A percentile compares a stretch with the other conserved stretches of the same genome.
Evolutionary conservation across 2,113 vertebrate genomes (phyloP).

Genomic region (Nerophis lumbriciformis): DNA sequence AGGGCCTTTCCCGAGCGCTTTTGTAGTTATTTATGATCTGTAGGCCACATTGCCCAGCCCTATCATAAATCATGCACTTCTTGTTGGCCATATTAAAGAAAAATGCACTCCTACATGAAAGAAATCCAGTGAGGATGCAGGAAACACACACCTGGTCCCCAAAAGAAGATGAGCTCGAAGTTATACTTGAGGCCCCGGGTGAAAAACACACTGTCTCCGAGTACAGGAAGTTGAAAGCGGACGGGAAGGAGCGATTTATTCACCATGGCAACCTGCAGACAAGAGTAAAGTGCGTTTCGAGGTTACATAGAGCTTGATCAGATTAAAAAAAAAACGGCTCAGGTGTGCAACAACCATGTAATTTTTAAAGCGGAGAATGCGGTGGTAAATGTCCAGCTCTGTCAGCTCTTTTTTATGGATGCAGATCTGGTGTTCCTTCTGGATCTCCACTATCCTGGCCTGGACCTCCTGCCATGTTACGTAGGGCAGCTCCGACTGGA

Average conservation of each 20-base stretch:
- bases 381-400: slow-evolving; percentile 93
- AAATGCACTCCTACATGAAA: not conserved
- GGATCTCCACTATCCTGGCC: slow-evolving; percentile 92
- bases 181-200: slow-evolving; percentile 97
- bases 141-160: slow-evolving; percentile 82
- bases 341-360: slow-evolving; percentile 80
- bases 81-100: not conserved
- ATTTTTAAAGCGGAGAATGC: slow-evolving; percentile 98
- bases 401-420: slow-evolving; percentile 97
- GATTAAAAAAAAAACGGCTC: not conserved
- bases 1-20: no score
- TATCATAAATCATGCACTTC: no score
- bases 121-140: slow-evolving; percentile 1
- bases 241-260: slow-evolving; percentile 96
- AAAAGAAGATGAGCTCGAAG: slow-evolving; percentile 98
- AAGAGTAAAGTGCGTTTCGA: slow-evolving; percentile 9
- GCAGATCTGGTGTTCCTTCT: slow-evolving; percentile 98
- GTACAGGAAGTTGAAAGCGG: slow-evolving; percentile 81
- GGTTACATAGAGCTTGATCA: not conserved
- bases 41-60: no score
- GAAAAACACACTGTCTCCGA: slow-evolving; percentile 87
- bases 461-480: slow-evolving; percentile 98
- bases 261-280: slow-evolving; percentile 81
- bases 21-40: no score
- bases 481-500: slow-evolving; percentile 88